phyloP scores from a whole-genome alignment of 2,797 vertebrate genomes.

The Taeniopygia guttata region DNA sequence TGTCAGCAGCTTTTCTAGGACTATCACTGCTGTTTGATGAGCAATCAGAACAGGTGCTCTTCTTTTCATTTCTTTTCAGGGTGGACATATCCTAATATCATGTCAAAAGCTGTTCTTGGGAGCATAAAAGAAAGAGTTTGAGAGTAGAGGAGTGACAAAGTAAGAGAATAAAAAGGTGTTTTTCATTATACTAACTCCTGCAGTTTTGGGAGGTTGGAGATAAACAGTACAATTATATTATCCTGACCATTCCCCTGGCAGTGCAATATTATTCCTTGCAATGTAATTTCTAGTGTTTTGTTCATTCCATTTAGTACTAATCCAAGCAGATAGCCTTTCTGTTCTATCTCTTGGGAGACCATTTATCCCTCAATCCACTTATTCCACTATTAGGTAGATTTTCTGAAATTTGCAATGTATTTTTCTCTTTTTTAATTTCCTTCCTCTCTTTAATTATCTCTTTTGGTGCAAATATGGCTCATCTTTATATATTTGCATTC shows the following conservation, averaged over 20 bases:
- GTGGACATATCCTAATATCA: neutral
- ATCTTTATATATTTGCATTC: conserved; percentile 44
- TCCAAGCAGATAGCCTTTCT: conserved; percentile 64
- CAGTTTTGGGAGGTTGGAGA: neutral
- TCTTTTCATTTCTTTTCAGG: neutral
- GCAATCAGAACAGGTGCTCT: conserved; percentile 43
- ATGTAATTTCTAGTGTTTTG: conserved; percentile 61
- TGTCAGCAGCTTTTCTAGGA: conserved; percentile 57
- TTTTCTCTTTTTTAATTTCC: conserved; percentile 56
- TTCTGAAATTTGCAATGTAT: conserved; percentile 49
- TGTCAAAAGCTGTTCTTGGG: neutral
- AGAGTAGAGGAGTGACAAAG: neutral
- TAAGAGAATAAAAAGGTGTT: neutral
- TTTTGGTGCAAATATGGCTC: conserved; percentile 44
- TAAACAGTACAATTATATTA: conserved; percentile 42
- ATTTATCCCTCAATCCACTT: conserved; percentile 61
- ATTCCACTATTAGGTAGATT: conserved; percentile 59
- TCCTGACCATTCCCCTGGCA: conserved; percentile 20
- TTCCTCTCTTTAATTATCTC: conserved; percentile 64
- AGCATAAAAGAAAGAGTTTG: neutral
- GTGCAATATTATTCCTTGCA: conserved; percentile 50
- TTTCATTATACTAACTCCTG: neutral
- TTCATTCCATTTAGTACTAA: conserved; percentile 55
- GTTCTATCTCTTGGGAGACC: conserved; percentile 54
- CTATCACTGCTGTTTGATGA: neutral